Conservation (phyloP, 2,113 vertebrate species). For the Hippocampus guttulatus region DNA sequence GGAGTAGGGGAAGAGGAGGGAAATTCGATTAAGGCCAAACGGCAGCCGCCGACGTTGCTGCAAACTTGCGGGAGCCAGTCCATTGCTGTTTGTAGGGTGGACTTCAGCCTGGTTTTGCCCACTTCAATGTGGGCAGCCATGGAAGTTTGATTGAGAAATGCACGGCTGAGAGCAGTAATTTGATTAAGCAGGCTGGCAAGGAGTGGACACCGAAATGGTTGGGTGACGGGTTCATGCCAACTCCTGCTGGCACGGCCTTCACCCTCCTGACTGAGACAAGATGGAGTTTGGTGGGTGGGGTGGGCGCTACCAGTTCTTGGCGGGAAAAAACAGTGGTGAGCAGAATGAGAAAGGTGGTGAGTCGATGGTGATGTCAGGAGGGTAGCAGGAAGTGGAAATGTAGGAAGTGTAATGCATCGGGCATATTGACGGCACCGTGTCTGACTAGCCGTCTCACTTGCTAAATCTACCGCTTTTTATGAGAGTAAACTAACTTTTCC, state of each 20-base stretch:
- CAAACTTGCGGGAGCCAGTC: neutral
- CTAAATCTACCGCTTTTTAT: slow-evolving; percentile 17
- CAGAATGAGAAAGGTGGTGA: slow-evolving; percentile 35
- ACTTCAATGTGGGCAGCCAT: slow-evolving; percentile 12
- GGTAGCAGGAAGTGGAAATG: slow-evolving; percentile 32
- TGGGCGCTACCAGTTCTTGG: slow-evolving; percentile 16
- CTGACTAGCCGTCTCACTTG: slow-evolving; percentile 13
- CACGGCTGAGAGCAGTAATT: slow-evolving; percentile 54
- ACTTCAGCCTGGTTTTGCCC: slow-evolving; percentile 9
- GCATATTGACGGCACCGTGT: slow-evolving; percentile 29
- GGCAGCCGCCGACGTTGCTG: slow-evolving; percentile 79
- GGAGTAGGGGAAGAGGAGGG: slow-evolving; percentile 80
- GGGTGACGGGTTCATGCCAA: slow-evolving; percentile 64
- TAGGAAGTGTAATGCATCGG: slow-evolving; percentile 30
- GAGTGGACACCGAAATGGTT: slow-evolving; percentile 67
- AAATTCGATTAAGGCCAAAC: slow-evolving; percentile 96
- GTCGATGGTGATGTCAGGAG: slow-evolving; percentile 39
- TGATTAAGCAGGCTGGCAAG: slow-evolving; percentile 66
- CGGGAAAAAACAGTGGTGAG: slow-evolving; percentile 14
- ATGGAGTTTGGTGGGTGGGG: slow-evolving; percentile 26
- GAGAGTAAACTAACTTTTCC: neutral
- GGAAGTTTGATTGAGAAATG: slow-evolving; percentile 49
- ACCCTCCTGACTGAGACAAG: slow-evolving; percentile 48
- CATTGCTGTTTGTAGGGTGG: neutral
- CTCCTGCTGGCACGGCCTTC: slow-evolving; percentile 60